phyloP scores from a whole-genome alignment of 2,797 vertebrate genomes.

The Fundulus diaphanus region DNA sequence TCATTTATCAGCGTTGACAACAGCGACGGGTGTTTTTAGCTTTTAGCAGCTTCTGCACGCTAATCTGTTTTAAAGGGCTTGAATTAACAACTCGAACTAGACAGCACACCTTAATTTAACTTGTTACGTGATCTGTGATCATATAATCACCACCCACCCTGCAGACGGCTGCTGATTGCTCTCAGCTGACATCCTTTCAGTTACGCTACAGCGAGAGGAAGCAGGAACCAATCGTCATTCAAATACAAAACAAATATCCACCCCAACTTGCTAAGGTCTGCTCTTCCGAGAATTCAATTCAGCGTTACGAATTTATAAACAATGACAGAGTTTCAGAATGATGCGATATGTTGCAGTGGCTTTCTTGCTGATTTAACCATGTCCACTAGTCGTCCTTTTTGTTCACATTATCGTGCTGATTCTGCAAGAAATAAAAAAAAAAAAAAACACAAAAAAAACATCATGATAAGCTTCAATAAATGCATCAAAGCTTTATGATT shows the following conservation, averaged over 20 bases:
- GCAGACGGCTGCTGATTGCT: constrained; percentile 1
- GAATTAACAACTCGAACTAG: constrained; percentile 16
- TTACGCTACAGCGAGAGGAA: constrained; percentile 26
- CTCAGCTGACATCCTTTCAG: constrained; percentile 12
- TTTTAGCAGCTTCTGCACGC: not conserved
- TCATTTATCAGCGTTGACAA: constrained; percentile 26
- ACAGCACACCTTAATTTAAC: not conserved
- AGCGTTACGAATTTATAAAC: constrained; percentile 9
- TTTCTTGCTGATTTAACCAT: constrained; percentile 1
- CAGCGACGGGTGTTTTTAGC: not conserved
- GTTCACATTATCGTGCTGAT: constrained; percentile 53
- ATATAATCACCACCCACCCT: not conserved
- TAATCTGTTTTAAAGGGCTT: not conserved
- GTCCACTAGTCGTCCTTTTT: constrained; percentile 71
- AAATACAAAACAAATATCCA: constrained; percentile 6
- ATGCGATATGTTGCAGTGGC: constrained; percentile 17
- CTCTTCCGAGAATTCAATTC: not conserved
- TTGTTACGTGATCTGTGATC: constrained; percentile 10
- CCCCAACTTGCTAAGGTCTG: constrained; percentile 11
- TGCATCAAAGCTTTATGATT: not conserved
- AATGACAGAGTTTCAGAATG: constrained; percentile 2
- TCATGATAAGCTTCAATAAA: not conserved
- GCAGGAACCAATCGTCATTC: constrained; percentile 9
- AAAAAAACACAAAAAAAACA: not conserved
- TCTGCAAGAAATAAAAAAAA: constrained; percentile 49